Base-by-base conservation (phyloP, 2,888 invertebrate species). In the Bembecia ichneumoniformis region DNA sequence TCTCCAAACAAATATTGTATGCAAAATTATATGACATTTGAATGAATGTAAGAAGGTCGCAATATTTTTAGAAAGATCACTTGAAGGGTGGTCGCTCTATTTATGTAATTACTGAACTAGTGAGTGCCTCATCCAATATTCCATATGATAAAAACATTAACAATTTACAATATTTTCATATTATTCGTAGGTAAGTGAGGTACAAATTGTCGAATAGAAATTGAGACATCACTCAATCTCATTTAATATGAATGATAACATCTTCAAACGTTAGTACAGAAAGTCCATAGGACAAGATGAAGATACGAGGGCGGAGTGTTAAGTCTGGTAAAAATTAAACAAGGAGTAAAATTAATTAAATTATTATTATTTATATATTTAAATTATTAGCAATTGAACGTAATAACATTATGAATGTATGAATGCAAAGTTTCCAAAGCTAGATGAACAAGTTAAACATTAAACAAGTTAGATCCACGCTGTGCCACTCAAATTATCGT, bases 1-100 rank as follows among this genome's bases (percentile, higher is more conserved):
- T 79, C 75, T 71, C 66, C 68, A 77, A 78, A 83, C 77, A 87
- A 86, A 86, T 87, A 86, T 87, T 87, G 86, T 86, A 87, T 87
- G 87, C 86, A 86, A 87, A 86, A 82, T 80, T 79, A 81, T 87
- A 87, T 87, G 87, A 87, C 87, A 82, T 80, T 80, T 86, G 84
- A 87, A 87, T 86, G 81, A 86, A 75, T 74, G 77, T 69, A 79
- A 82, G 79, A 77, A 77, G 71, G 70, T 76, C 72, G 70, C 71
- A 69, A 70, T 58, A 46, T 13, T 28, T 28, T 9, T 28, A 28
- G 9, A 28, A 28, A 28, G 28, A 28, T 28, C 9, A 28, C 28
- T 28, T 28, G 28, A 28, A 28, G 28, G 28, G 9, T 28, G 5
- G 2, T 5, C 3, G 7, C 28, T 28, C 28, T 28, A 28, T 7